These are phyloP conservation scores for Chamaetylas fuelleborni DNA, from an alignment of 2,113 vertebrate genomes.

Conservation along the genomic window DNA sequence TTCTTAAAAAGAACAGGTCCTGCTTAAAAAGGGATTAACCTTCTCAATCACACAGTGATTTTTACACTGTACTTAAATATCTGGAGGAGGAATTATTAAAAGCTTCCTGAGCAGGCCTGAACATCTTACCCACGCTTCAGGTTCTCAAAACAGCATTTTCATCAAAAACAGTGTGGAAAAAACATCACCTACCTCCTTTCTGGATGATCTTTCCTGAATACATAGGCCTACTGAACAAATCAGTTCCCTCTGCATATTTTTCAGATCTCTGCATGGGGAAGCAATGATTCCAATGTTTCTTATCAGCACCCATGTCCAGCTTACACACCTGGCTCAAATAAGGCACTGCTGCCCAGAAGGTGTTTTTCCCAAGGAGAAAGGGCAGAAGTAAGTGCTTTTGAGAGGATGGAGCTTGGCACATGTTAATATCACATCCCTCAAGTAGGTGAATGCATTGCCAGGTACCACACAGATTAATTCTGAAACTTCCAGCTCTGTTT, in stretches of 20 bases:
- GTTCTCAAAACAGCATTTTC: neutral
- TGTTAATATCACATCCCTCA: neutral
- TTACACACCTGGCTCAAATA: neutral
- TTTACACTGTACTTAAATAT: neutral
- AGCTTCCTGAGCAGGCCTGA: neutral
- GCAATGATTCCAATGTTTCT: neutral
- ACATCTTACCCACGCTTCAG: neutral
- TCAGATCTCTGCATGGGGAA: neutral
- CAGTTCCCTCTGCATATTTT: neutral
- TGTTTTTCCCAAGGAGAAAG: neutral
- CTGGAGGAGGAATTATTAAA: neutral
- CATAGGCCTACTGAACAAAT: rapidly evolving
- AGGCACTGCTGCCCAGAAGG: neutral
- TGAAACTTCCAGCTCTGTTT: neutral
- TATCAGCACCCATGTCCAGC: neutral
- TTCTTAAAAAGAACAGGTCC: neutral
- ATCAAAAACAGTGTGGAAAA: neutral
- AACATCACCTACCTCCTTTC: neutral
- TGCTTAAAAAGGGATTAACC: neutral
- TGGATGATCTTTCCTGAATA: neutral
- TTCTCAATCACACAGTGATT: neutral
- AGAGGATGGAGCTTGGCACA: neutral
- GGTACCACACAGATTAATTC: neutral
- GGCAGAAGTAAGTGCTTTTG: neutral
- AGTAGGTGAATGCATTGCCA: neutral